These are phyloP conservation scores for Hephaestus fuliginosus DNA, from an alignment of 2,797 vertebrate species.

Conservation along the genomic window DNA sequence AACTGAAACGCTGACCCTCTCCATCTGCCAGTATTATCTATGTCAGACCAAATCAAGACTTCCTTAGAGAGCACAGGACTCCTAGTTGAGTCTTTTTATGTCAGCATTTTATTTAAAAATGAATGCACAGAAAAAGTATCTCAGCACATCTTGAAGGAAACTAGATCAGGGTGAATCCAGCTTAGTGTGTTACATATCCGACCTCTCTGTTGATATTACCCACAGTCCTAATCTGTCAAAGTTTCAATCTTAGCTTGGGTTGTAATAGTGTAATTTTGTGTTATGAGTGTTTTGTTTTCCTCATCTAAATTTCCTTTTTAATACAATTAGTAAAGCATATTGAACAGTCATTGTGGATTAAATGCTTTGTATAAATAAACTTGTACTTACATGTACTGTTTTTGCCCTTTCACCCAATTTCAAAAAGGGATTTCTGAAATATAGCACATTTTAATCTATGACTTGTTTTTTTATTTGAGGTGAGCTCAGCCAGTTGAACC, in stretches of 20 bases:
- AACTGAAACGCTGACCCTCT: constrained; percentile 10
- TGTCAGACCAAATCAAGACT: background rate
- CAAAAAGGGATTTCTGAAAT: no score
- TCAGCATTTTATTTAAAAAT: background rate
- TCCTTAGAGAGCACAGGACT: background rate
- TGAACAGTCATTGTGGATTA: no score
- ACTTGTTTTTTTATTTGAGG: no score
- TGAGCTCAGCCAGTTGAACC: no score
- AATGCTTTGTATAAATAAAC: no score
- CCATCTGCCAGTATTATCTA: constrained; percentile 45
- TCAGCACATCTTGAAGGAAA: constrained; percentile 2
- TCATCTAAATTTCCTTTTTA: no score
- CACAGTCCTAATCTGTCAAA: background rate
- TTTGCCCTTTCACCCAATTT: no score
- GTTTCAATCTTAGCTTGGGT: background rate
- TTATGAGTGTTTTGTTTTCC: no score
- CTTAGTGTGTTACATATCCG: background rate
- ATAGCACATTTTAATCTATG: no score
- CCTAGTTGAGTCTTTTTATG: background rate
- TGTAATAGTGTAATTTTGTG: no score
- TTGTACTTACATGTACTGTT: no score
- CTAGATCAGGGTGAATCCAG: background rate
- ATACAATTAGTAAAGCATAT: no score
- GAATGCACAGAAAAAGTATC: background rate
- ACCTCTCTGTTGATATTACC: background rate